Evolutionary conservation across 1,140 invertebrate species (phyloP).

Genomic region (Nylanderia fulva): DNA sequence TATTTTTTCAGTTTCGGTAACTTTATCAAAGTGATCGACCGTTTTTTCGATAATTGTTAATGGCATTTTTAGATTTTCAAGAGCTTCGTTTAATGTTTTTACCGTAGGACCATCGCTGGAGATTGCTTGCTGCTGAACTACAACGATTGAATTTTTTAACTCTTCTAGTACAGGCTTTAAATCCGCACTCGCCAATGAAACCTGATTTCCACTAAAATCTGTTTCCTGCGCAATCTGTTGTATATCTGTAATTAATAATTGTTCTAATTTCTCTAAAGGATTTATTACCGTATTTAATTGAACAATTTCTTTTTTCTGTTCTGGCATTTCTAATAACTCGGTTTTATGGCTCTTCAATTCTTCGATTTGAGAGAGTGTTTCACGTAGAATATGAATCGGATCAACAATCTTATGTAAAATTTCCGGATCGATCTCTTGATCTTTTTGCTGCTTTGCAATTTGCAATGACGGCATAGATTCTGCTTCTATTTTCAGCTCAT

Average conservation of each 20-base stretch:
- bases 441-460: conserved; percentile 21
- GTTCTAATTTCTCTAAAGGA: conserved; percentile 75
- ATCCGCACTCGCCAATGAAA: conserved; percentile 22
- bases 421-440: conserved; percentile 13
- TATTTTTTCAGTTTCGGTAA: conserved; percentile 35
- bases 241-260: conserved; percentile 44
- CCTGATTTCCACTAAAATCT: conserved; percentile 24
- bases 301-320: background rate
- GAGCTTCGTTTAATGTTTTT: conserved; percentile 9
- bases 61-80: conserved; percentile 45
- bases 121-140: conserved; percentile 50
- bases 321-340: conserved; percentile 16
- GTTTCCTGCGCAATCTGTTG: conserved; percentile 7
- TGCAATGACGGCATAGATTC: background rate
- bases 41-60: conserved; percentile 52
- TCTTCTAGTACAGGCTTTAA: conserved; percentile 61
- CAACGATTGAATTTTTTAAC: conserved; percentile 39
- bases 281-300: conserved; percentile 45
- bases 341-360: conserved; percentile 33
- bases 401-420: conserved; percentile 56
- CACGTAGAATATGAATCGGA: conserved; percentile 50
- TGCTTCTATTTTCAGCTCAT: background rate
- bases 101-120: background rate
- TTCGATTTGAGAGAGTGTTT: conserved; percentile 46
- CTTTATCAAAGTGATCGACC: conserved; percentile 50